phyloP scores from a whole-genome alignment of 2,888 invertebrate genomes.

The Laspeyria flexula region DNA sequence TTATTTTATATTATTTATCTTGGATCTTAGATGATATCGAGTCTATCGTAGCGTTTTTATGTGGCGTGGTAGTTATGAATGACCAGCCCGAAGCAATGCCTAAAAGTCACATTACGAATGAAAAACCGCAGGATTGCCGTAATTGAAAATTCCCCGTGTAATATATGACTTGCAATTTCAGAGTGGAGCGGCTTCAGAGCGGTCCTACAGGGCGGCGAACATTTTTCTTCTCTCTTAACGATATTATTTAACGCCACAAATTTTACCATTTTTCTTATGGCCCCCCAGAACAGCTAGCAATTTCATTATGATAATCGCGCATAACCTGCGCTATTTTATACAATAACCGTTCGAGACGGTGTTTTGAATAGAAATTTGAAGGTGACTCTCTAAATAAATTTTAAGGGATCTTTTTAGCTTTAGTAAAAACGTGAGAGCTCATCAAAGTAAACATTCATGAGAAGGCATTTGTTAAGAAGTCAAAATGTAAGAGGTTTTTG shows the following conservation, averaged over 20 bases:
- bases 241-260: constrained; percentile 85
- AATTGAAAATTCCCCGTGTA: constrained; percentile 85
- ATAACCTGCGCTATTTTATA: constrained; percentile 65
- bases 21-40: constrained; percentile 20
- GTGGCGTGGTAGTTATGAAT: constrained; percentile 69
- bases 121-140: constrained; percentile 85
- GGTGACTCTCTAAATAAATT: constrained; percentile 47
- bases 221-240: constrained; percentile 82
- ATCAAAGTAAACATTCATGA: constrained; percentile 40
- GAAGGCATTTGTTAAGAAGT: constrained; percentile 38
- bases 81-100: constrained; percentile 74
- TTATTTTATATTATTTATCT: too few relatives aligned
- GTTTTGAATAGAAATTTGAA: constrained; percentile 57
- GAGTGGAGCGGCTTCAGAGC: constrained; percentile 60
- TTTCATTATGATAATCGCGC: constrained; percentile 83
- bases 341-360: constrained; percentile 51
- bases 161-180: constrained; percentile 85
- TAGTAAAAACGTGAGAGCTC: constrained; percentile 29
- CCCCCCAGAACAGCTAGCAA: constrained; percentile 69
- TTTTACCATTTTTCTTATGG: constrained; percentile 79
- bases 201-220: constrained; percentile 71
- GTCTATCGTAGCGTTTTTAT: constrained; percentile 34
- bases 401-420: constrained; percentile 37
- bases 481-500: constrained; percentile 35
- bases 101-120: constrained; percentile 85